Conservation (phyloP, 2,797 vertebrate genomes). For the Macropus fuliginosus region DNA sequence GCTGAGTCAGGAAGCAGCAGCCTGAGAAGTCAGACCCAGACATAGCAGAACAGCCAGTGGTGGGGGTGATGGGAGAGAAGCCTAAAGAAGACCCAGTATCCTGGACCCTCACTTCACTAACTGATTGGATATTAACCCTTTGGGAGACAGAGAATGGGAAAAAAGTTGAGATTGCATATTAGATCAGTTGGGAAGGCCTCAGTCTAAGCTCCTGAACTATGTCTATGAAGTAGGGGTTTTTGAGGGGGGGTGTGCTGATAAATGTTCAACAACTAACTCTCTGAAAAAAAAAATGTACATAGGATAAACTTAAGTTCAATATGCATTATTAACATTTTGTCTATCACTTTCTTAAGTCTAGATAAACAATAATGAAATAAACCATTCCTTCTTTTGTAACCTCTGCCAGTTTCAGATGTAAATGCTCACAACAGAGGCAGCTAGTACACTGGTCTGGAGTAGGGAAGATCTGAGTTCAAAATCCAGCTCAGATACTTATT, state of each 20-base stretch:
- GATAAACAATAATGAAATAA: neutral
- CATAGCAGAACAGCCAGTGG: neutral
- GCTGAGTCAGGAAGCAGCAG: neutral
- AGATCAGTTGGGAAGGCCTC: neutral
- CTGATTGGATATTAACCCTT: neutral
- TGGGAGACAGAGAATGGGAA: neutral
- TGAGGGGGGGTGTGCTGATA: neutral
- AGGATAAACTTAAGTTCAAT: neutral
- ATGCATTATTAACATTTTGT: neutral
- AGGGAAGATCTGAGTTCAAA: neutral
- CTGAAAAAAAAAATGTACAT: neutral
- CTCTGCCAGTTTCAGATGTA: neutral
- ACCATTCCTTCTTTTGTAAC: neutral
- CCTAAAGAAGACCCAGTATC: neutral
- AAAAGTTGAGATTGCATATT: neutral
- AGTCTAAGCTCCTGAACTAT: neutral
- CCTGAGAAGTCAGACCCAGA: neutral
- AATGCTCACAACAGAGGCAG: neutral
- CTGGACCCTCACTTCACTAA: neutral
- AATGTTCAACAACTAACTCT: neutral
- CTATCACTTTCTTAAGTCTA: neutral
- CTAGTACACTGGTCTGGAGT: neutral
- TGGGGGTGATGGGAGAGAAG: neutral
- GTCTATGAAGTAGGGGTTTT: neutral
- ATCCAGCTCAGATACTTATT: neutral